phyloP scores from a whole-genome alignment of 2,888 invertebrate genomes.

The Macropis europaea region DNA sequence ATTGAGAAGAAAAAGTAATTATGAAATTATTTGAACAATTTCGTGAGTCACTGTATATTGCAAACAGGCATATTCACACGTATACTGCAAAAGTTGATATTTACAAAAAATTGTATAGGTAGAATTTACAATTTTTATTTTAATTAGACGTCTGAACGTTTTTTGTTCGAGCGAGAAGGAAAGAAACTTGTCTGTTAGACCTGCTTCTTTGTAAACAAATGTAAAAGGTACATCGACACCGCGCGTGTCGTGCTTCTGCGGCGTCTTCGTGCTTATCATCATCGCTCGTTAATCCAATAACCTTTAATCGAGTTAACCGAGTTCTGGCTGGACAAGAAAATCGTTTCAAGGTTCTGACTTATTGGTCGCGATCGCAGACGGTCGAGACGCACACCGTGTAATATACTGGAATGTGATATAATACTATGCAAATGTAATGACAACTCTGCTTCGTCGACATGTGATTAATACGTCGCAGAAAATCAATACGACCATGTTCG shows the following conservation, averaged over 20 bases:
- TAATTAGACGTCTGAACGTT: too few relatives aligned
- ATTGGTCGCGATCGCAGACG: slow-evolving; percentile 44
- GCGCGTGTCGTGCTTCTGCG: slow-evolving; percentile 1
- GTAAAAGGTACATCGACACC: slow-evolving; percentile 52
- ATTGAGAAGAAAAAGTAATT: too few relatives aligned
- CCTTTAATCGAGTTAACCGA: slow-evolving; percentile 58
- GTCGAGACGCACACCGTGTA: not conserved
- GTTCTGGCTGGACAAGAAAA: slow-evolving; percentile 51
- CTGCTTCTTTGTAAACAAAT: slow-evolving; percentile 19
- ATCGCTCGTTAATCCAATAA: slow-evolving; percentile 59
- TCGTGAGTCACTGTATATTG: too few relatives aligned
- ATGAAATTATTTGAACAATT: too few relatives aligned
- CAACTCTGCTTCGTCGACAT: not conserved
- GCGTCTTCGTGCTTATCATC: slow-evolving; percentile 28
- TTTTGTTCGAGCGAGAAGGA: not conserved
- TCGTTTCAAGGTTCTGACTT: slow-evolving; percentile 58
- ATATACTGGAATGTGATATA: slow-evolving; percentile 23
- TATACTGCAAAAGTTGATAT: too few relatives aligned
- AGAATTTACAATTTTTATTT: too few relatives aligned
- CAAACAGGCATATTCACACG: too few relatives aligned
- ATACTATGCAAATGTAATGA: not conserved
- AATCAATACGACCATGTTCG: too few relatives aligned
- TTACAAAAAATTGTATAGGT: too few relatives aligned
- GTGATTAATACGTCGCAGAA: too few relatives aligned
- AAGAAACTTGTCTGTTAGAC: not conserved